Evolutionary conservation across 2,797 vertebrate species (phyloP).

Genomic region (Melanotaenia pygmaea): DNA sequence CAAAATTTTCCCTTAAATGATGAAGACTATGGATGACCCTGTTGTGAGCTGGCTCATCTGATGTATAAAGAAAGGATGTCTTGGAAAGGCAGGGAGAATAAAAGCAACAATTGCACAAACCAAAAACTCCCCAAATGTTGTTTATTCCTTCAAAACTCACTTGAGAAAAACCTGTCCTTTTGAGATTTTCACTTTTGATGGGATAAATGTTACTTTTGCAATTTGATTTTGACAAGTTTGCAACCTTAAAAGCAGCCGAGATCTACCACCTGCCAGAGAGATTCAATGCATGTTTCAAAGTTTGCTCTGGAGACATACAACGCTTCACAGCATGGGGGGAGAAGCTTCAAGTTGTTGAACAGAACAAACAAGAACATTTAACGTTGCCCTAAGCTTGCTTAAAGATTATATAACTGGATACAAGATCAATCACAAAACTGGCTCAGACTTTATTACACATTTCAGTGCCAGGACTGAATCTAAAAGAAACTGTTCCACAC

Average conservation of each 20-base stretch:
- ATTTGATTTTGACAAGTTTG: constrained; percentile 25
- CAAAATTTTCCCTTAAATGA: background rate
- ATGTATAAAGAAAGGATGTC: background rate
- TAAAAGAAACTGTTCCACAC: background rate
- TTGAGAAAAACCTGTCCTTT: background rate
- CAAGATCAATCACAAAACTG: constrained; percentile 29
- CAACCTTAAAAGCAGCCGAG: constrained; percentile 29
- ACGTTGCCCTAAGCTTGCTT: constrained; percentile 32
- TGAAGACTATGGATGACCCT: constrained; percentile 1
- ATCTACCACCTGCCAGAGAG: constrained; percentile 21
- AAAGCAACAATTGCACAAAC: background rate
- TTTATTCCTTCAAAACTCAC: background rate
- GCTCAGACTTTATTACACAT: constrained; percentile 2
- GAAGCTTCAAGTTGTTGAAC: constrained; percentile 28
- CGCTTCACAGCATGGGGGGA: constrained; percentile 14
- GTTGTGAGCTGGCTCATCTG: background rate
- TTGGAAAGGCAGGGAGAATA: background rate
- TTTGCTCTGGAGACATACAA: constrained; percentile 20
- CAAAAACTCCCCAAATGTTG: constrained; percentile 5
- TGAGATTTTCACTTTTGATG: background rate
- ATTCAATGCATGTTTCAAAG: constrained; percentile 26
- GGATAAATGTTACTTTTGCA: background rate
- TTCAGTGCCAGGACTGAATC: background rate
- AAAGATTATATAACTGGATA: constrained; percentile 40
- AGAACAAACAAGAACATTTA: constrained; percentile 44